Conservation (phyloP, 1,140 invertebrate species). For the Drosophila quadrilineata region DNA sequence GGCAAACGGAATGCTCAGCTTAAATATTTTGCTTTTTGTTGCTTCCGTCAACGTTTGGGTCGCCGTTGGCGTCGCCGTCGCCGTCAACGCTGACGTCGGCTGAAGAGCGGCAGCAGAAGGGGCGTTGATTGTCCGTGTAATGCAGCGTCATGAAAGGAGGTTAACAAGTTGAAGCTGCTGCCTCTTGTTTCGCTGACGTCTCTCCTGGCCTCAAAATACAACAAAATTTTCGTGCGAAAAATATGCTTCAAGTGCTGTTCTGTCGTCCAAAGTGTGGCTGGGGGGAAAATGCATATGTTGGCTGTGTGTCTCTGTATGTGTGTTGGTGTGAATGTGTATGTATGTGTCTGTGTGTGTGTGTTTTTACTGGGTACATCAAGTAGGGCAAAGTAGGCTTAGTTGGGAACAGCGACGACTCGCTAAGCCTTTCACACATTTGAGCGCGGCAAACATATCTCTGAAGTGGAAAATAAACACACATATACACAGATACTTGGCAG, state of each 20-base stretch:
- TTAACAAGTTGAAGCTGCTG: slow-evolving; percentile 67
- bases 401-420: slow-evolving; percentile 37
- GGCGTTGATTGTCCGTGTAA: slow-evolving; percentile 68
- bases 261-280: no score
- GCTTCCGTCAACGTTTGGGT: slow-evolving; percentile 57
- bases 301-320: background rate
- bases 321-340: background rate
- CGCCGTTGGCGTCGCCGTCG: no score
- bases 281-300: background rate
- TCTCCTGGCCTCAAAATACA: slow-evolving; percentile 1
- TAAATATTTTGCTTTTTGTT: slow-evolving; percentile 67
- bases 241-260: slow-evolving; percentile 38
- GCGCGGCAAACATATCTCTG: slow-evolving; percentile 63
- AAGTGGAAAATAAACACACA: slow-evolving; percentile 48
- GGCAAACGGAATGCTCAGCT: slow-evolving; percentile 43
- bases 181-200: slow-evolving; percentile 47
- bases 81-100: no score
- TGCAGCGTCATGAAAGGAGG: slow-evolving; percentile 57
- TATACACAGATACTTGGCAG: background rate
- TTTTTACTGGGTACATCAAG: slow-evolving; percentile 43
- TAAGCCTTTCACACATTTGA: slow-evolving; percentile 45
- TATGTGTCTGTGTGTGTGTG: background rate
- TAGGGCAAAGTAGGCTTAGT: slow-evolving; percentile 60
- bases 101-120: slow-evolving; percentile 1
- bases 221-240: slow-evolving; percentile 52